Evolutionary conservation across 2,113 vertebrate species (phyloP).

Genomic region (Atlantisia rogersi): DNA sequence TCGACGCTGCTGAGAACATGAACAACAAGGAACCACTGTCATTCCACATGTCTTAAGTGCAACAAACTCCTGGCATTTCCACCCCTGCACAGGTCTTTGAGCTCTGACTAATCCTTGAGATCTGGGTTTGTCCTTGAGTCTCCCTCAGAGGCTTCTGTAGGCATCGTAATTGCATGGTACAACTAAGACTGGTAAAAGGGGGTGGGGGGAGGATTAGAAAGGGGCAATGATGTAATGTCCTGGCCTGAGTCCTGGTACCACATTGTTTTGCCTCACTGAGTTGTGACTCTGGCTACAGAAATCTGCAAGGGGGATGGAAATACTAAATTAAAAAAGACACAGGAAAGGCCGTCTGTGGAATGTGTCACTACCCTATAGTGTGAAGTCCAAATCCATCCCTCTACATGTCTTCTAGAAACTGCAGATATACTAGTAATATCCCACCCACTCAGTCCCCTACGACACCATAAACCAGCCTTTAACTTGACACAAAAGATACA

Average conservation of each 20-base stretch:
- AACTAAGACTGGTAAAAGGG: background rate
- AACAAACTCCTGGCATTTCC: background rate
- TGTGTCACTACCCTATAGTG: background rate
- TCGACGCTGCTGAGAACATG: constrained; percentile 4
- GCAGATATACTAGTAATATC: background rate
- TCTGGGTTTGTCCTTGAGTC: background rate
- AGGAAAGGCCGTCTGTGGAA: background rate
- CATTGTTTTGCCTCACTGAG: background rate
- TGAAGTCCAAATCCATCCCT: background rate
- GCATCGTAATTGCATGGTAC: background rate
- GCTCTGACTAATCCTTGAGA: background rate
- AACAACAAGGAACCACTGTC: background rate
- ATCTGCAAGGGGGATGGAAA: background rate
- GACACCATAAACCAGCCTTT: background rate
- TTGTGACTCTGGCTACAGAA: background rate
- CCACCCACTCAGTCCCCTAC: background rate
- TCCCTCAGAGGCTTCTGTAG: background rate
- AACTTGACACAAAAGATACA: background rate
- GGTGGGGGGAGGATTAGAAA: background rate
- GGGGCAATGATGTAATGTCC: background rate
- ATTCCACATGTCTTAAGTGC: background rate
- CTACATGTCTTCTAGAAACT: background rate
- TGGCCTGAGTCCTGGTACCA: background rate
- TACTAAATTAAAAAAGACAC: background rate
- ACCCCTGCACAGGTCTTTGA: background rate